Base-by-base conservation (phyloP, 2,113 vertebrate genomes). In the Lichenostomus cassidix region DNA sequence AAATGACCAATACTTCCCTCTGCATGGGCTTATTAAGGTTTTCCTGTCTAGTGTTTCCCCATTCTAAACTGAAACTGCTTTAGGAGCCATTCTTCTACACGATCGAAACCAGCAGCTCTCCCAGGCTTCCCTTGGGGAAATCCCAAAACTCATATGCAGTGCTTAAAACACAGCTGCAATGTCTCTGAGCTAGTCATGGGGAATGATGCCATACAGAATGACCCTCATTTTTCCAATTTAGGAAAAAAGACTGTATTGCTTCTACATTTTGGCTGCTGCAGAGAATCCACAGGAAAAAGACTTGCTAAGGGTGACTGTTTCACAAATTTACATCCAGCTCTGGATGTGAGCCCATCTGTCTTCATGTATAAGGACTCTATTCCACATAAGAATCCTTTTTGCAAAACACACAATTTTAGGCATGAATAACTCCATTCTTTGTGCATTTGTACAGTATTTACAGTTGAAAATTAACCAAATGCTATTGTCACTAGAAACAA, bases 141-240 rank as follows among this genome's bases (percentile, higher is more conserved):
- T 84, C 82, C 85, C 62, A 67, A 79, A 89, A 67, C 52, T 87
- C 39, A 50, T 4, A 23, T 7, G 10, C 33, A 90, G 33, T 27
- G 39, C 17, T 65, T 42, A 74, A 78, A 87, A 81, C 24, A 33
- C 29, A 78, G 47, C 77, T 83, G 59, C 7, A 1, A 78, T 0
- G 0, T 70, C 77, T 84, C 77, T 47, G 33, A 79, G 74, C 64
- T 28, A 76, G 44, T 63, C 11, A 16, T 27, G 24, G 56, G 64
- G 84, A 84, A 87, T 4, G 33, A 78, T 75, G 77, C 74, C 60
- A 63, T 56, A 71, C 7, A 85, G 70, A 67, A 91, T 60, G 58
- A 85, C 53, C 91, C 49, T 88, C 11, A 11, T 71, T 93, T 71
- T 92, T 87, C 82, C 84, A 79, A 31, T 78, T 87, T 78, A 89